These are phyloP conservation scores for Deilephila elpenor DNA, from an alignment of 2,888 invertebrate genomes.

Conservation along the genomic window DNA sequence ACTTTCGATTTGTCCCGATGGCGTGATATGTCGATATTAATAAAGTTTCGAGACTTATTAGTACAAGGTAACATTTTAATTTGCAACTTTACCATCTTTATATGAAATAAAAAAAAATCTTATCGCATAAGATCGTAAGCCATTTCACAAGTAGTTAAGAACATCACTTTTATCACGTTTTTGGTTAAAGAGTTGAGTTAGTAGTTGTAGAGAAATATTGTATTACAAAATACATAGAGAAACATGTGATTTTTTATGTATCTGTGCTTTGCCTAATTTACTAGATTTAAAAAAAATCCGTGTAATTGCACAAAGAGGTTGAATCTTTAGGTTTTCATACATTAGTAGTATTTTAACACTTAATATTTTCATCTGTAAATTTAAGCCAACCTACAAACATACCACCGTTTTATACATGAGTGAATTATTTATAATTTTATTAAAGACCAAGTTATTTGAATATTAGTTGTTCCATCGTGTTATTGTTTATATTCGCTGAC, in stretches of 20 bases:
- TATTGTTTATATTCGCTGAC: slow-evolving; percentile 49
- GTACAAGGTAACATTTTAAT: slow-evolving; percentile 28
- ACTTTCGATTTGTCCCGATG: not conserved
- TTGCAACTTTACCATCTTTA: slow-evolving; percentile 5
- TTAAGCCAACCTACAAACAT: not conserved
- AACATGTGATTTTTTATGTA: too few species aligned
- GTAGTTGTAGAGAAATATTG: too few species aligned
- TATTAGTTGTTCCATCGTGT: slow-evolving; percentile 43
- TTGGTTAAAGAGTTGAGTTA: too few species aligned
- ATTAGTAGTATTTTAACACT: too few species aligned
- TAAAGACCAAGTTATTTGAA: slow-evolving; percentile 35
- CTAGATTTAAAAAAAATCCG: too few species aligned
- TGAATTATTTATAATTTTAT: slow-evolving; percentile 22
- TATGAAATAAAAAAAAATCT: too few species aligned
- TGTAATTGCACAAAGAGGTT: too few species aligned
- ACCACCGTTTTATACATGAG: not conserved
- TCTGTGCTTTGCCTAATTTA: too few species aligned
- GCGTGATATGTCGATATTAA: slow-evolving; percentile 5
- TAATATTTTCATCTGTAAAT: not conserved
- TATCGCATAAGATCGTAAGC: not conserved
- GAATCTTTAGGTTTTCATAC: too few species aligned
- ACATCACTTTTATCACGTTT: too few species aligned
- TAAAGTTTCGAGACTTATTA: slow-evolving; percentile 8
- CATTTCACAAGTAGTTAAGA: too few species aligned
- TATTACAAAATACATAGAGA: too few species aligned